Conservation (phyloP, 2,113 vertebrate species). For the Chaetorhynchus papuensis region DNA sequence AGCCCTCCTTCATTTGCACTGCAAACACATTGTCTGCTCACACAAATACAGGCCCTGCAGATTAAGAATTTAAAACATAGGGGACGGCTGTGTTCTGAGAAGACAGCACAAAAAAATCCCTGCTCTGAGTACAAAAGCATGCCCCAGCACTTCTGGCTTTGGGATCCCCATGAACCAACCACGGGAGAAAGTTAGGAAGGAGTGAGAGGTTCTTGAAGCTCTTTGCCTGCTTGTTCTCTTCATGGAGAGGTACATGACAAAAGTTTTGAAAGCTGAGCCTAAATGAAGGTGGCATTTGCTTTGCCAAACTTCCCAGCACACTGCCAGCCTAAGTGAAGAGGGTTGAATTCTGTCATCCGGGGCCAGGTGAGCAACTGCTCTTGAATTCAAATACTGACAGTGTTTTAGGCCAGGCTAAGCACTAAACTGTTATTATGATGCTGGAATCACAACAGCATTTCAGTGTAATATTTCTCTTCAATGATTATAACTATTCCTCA, state of each 20-base stretch:
- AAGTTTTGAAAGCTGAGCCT: background rate
- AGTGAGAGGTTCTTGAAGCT: background rate
- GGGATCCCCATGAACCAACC: background rate
- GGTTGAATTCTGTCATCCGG: background rate
- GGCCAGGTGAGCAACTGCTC: background rate
- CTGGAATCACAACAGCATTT: background rate
- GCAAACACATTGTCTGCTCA: background rate
- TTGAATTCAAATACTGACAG: background rate
- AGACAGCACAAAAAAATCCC: background rate
- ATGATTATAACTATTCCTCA: background rate
- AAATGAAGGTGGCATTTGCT: background rate
- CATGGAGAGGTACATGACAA: background rate
- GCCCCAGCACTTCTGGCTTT: background rate
- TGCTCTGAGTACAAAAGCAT: background rate
- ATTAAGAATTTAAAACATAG: background rate
- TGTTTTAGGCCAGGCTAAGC: background rate
- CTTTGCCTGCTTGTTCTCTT: background rate
- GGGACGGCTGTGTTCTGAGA: background rate
- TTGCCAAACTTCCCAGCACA: background rate
- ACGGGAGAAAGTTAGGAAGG: background rate
- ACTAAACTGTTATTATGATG: background rate
- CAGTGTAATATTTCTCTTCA: background rate
- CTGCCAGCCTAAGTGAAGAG: background rate
- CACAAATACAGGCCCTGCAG: background rate
- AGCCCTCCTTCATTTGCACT: background rate